Evolutionary conservation across 2,888 invertebrate species (phyloP).

Genomic region (Xestia c-nigrum): DNA sequence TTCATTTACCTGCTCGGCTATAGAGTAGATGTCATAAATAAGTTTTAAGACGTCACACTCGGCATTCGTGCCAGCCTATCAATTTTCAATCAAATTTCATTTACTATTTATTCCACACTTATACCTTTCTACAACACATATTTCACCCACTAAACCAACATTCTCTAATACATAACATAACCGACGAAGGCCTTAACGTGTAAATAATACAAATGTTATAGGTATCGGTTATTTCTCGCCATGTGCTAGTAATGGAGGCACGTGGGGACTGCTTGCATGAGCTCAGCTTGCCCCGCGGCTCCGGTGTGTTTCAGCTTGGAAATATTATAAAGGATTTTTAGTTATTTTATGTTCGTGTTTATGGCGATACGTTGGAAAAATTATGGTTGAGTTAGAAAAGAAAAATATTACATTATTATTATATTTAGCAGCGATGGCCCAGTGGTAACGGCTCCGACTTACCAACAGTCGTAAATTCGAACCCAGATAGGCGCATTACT

Average conservation of each 20-base stretch:
- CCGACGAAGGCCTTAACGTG: conserved; percentile 52
- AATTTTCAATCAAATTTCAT: not conserved
- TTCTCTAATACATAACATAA: conserved; percentile 31
- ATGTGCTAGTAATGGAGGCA: conserved; percentile 63
- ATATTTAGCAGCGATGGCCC: too few species aligned
- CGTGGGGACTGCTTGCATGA: conserved; percentile 57
- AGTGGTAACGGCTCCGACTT: too few species aligned
- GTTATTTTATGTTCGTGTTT: conserved; percentile 27
- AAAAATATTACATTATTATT: too few species aligned
- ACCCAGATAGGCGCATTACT: too few species aligned
- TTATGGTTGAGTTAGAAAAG: not conserved
- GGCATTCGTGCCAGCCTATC: not conserved
- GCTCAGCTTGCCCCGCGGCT: conserved; percentile 25
- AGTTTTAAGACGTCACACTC: not conserved
- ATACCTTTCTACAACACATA: not conserved
- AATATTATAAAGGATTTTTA: conserved; percentile 29
- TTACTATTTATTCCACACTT: conserved; percentile 12
- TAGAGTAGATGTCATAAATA: not conserved
- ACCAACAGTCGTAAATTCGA: too few species aligned
- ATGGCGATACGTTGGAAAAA: conserved; percentile 6
- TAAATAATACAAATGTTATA: conserved; percentile 64
- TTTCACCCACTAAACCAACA: conserved; percentile 6
- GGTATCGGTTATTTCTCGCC: conserved; percentile 63
- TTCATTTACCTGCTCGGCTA: too few species aligned
- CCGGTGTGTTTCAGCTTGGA: not conserved